Base-by-base conservation (phyloP, 2,797 vertebrate genomes). In the Acrocephalus scirpaceus region DNA sequence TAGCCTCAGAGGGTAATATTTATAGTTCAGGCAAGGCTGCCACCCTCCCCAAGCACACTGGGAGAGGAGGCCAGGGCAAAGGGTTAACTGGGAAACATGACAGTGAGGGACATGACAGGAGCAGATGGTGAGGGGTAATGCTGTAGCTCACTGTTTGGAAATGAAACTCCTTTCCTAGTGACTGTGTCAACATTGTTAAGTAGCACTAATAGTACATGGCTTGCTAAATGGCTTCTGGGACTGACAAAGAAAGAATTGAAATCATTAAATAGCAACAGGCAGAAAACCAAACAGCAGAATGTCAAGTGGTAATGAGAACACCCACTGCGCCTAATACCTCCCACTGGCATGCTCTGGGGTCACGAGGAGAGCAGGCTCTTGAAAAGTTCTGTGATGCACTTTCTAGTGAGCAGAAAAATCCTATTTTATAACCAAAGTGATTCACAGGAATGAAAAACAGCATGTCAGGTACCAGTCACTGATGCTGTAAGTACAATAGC, bases 261-360 rank as follows among this genome's bases (percentile, higher is more conserved):
- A 92, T 53, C 27, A 90, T 94, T 84, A 92, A 86, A 88, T 32
- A 95, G 83, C 94, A 96, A 95, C 76, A 94, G 85, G 90, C 48
- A 66, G 69, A 84, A 95, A 92, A 92, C 13, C 62, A 95, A 94
- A 92, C 47, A 91, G 75, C 81, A 90, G 67, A 94, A 95, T 81
- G 66, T 93, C 88, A 95, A 97, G 73, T 45, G 47, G 56, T 84
- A 94, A 97, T 95, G 88, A 90, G 90, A 95, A 88, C 90, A 88
- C 90, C 86, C 88, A 51, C 62, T 56, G 90, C 0, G 47, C 23
- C 4, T 27, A 93, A 75, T 66, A 56, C 51, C 88, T 92, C 95
- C 94, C 66, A 29, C 73, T 76, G 93, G 58, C 76, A 88, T 30
- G 90, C 30, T 75, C 1, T 20, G 47, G 86, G 93, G 73, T 95